Evolutionary conservation across 2,888 invertebrate species (phyloP).

Genomic region (Entomobrya proxima): DNA sequence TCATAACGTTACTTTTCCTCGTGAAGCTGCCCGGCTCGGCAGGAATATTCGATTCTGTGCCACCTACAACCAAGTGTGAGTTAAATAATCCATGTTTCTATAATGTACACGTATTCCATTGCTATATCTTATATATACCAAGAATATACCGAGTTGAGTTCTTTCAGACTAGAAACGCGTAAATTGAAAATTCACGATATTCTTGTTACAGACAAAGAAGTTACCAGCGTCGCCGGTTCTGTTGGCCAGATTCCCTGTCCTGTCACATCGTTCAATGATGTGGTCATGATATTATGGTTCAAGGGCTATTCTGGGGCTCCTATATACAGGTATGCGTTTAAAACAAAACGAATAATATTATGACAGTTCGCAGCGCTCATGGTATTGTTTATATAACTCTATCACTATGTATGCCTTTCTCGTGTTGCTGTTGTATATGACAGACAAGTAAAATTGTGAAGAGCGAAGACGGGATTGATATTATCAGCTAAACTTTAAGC

Average conservation of each 20-base stretch:
- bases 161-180: no score
- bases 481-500: no score
- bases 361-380: neutral
- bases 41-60: conserved; percentile 66
- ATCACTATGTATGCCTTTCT: no score
- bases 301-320: conserved; percentile 90
- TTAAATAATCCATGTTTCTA: neutral
- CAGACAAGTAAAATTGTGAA: no score
- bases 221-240: conserved; percentile 70
- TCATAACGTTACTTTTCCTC: conserved; percentile 12
- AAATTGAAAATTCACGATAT: neutral
- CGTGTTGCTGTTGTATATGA: no score
- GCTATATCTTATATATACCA: neutral
- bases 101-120: neutral
- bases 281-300: conserved; percentile 93
- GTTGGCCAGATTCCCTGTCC: conserved; percentile 74
- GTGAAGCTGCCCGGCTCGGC: neutral
- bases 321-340: conserved; percentile 89
- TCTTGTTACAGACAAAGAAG: conserved; percentile 67
- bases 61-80: conserved; percentile 68
- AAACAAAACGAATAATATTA: no score
- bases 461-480: no score
- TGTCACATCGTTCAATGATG: conserved; percentile 79
- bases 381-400: no score
- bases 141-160: neutral